A percentile compares a stretch with the other conserved stretches of the same genome.
Evolutionary conservation across 2,888 invertebrate genomes (phyloP).

Genomic region (Drosophila setosimentum): DNA sequence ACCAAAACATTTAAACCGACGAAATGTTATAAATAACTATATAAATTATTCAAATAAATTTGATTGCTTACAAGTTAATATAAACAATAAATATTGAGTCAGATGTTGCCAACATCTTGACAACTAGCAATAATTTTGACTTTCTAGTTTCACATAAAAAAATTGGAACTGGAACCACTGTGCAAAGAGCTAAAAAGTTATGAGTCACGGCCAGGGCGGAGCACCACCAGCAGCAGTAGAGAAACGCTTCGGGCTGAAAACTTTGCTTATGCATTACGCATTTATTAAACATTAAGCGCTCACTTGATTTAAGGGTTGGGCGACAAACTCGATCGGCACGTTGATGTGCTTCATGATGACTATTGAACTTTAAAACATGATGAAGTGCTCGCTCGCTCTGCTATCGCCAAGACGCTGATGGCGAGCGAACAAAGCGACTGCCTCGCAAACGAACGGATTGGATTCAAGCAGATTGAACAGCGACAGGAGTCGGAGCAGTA

Average conservation of each 20-base stretch:
- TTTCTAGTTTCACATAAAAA: not conserved
- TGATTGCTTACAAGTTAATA: not conserved
- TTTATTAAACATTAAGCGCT: constrained; percentile 78
- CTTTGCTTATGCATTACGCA: constrained; percentile 78
- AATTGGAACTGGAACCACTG: constrained; percentile 25
- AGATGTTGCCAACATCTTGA: not conserved
- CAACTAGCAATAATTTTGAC: not conserved
- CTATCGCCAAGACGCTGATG: constrained; percentile 55
- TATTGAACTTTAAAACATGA: constrained; percentile 78
- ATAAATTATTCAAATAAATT: not conserved
- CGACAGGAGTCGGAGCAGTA: constrained; percentile 2
- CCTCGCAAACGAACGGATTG: constrained; percentile 20
- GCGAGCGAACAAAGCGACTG: constrained; percentile 30
- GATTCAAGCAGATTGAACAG: constrained; percentile 7
- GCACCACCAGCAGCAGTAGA: constrained; percentile 40
- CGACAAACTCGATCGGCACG: constrained; percentile 64
- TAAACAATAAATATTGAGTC: not conserved
- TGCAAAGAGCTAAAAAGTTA: constrained; percentile 63
- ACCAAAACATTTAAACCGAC: not conserved
- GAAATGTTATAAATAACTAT: not conserved
- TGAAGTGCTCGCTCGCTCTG: constrained; percentile 61
- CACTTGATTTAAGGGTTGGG: constrained; percentile 72
- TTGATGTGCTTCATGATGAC: constrained; percentile 78
- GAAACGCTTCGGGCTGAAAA: constrained; percentile 63
- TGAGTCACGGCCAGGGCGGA: constrained; percentile 62